These are phyloP conservation scores for Ceuthmochares aereus DNA, from an alignment of 2,113 vertebrate genomes.

Conservation along the genomic window DNA sequence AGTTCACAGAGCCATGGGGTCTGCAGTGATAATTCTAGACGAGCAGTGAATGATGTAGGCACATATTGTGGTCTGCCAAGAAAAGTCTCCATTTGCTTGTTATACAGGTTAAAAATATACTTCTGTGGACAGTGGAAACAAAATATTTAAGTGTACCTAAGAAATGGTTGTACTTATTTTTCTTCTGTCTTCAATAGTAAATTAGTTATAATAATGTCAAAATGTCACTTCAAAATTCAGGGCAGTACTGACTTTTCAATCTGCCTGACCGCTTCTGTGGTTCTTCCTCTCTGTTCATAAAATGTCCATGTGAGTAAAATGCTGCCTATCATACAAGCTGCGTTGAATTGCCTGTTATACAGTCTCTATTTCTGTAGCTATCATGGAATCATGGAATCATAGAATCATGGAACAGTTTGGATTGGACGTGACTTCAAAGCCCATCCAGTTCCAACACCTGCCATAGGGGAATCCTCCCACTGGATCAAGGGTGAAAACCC, in stretches of 20 bases:
- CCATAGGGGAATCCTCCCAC: no score
- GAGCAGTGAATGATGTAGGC: not conserved
- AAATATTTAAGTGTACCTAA: not conserved
- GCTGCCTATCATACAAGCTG: no score
- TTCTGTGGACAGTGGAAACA: not conserved
- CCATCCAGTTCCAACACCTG: no score
- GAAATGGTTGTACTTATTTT: not conserved
- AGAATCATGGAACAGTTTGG: no score
- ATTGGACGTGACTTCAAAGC: no score
- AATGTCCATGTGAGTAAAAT: not conserved
- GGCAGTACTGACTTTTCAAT: not conserved
- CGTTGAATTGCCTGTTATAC: fast-evolving
- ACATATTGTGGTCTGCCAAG: not conserved
- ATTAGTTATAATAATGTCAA: not conserved
- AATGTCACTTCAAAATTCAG: not conserved
- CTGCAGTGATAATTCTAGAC: not conserved
- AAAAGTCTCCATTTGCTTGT: not conserved
- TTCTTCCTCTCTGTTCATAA: not conserved
- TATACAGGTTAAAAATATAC: not conserved
- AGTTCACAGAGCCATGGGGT: not conserved
- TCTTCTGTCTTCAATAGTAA: not conserved
- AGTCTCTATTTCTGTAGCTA: no score
- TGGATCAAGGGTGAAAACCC: no score
- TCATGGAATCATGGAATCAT: no score
- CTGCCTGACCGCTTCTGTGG: not conserved